These are phyloP conservation scores for Amphiprion clarkii DNA, from an alignment of 2,797 vertebrate species.

Conservation along the genomic window DNA sequence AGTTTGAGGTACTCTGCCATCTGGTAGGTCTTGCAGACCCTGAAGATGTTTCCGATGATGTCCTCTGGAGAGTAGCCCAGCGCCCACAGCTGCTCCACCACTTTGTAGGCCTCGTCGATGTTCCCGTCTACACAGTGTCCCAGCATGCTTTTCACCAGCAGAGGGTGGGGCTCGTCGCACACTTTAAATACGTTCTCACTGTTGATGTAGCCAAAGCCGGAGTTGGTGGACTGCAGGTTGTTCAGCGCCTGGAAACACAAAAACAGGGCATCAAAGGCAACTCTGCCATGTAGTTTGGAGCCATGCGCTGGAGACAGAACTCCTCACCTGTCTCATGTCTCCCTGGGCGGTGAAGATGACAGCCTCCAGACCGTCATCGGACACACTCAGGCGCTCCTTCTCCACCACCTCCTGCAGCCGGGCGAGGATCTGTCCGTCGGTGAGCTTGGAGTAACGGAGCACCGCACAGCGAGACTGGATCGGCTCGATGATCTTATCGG, in stretches of 20 bases:
- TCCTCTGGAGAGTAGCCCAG: slow-evolving; percentile 97
- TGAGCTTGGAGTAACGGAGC: slow-evolving; percentile 95
- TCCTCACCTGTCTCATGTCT: slow-evolving; percentile 96
- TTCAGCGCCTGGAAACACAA: slow-evolving; percentile 89
- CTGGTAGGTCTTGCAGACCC: slow-evolving; percentile 96
- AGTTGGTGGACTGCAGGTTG: slow-evolving; percentile 96
- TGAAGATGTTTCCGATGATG: slow-evolving; percentile 97
- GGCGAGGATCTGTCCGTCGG: slow-evolving; percentile 91
- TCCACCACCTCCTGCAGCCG: slow-evolving; percentile 92
- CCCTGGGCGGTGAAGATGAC: slow-evolving; percentile 98
- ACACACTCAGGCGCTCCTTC: slow-evolving; percentile 87
- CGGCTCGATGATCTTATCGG: slow-evolving; percentile 98
- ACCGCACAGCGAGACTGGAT: slow-evolving; percentile 98
- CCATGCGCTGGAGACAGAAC: slow-evolving; percentile 2
- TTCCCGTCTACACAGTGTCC: slow-evolving; percentile 91
- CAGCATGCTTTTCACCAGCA: slow-evolving; percentile 97
- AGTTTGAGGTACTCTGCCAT: slow-evolving; percentile 98
- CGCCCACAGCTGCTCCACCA: slow-evolving; percentile 95
- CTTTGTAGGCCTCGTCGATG: slow-evolving; percentile 94
- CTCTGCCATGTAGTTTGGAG: accelerated
- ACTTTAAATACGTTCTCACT: slow-evolving; percentile 99
- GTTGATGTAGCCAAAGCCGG: slow-evolving; percentile 95
- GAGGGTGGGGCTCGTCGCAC: slow-evolving; percentile 96
- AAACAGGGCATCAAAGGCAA: neutral
- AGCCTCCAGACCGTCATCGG: slow-evolving; percentile 95